Evolutionary conservation across 2,888 invertebrate genomes (phyloP).

Genomic region (Caenorhabditis sp.): DNA sequence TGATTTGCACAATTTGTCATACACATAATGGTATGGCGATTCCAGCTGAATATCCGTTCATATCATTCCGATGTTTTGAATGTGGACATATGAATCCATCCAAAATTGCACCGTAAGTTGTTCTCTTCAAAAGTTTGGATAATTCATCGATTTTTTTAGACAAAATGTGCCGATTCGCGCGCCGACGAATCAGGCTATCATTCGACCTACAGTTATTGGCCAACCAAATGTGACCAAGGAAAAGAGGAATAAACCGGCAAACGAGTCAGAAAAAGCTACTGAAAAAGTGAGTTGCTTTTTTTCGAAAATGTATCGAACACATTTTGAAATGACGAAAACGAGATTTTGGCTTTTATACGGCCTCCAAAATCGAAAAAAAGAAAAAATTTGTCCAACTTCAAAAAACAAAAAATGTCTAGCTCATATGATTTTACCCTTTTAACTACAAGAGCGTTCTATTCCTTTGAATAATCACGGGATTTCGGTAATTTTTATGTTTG

Average conservation of each 20-base stretch:
- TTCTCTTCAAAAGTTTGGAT: background rate
- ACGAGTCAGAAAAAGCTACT: constrained; percentile 4
- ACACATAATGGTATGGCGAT: constrained; percentile 91
- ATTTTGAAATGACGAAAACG: too few relatives aligned
- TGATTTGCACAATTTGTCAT: constrained; percentile 88
- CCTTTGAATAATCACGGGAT: too few relatives aligned
- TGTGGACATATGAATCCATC: constrained; percentile 61
- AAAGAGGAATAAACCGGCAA: constrained; percentile 7
- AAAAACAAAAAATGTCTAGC: too few relatives aligned
- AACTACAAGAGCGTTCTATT: too few relatives aligned
- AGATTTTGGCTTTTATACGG: too few relatives aligned
- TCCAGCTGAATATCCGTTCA: constrained; percentile 79
- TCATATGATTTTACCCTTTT: too few relatives aligned
- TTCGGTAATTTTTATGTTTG: too few relatives aligned
- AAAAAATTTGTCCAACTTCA: too few relatives aligned
- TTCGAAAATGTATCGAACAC: too few relatives aligned
- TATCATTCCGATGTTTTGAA: constrained; percentile 79
- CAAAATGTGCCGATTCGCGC: constrained; percentile 8
- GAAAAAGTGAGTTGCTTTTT: constrained; percentile 2
- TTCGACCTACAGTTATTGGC: constrained; percentile 7
- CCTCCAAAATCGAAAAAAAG: too few relatives aligned
- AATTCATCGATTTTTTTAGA: background rate
- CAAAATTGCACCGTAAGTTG: constrained; percentile 13
- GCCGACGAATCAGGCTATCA: constrained; percentile 15
- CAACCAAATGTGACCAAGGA: background rate